Percentiles rank a stretch among this genome's conserved stretches.
phyloP scores from a whole-genome alignment of 2,797 vertebrate genomes.

The Pagetopsis macropterus region DNA sequence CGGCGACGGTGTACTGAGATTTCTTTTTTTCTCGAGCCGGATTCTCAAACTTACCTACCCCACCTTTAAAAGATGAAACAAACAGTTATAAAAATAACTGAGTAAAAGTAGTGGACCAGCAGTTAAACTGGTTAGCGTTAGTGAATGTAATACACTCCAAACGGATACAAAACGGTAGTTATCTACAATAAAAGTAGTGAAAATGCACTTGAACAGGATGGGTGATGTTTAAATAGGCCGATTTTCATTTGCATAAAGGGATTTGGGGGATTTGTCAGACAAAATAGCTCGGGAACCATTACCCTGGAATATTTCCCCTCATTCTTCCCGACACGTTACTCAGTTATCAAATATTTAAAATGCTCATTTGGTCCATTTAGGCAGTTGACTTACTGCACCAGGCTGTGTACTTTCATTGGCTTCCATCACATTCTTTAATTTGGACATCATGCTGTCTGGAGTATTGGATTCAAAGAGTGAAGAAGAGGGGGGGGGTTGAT shows the following conservation, averaged over 20 bases:
- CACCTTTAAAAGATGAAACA: too few relatives aligned
- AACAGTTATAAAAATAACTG: too few relatives aligned
- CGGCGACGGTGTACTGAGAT: too few relatives aligned
- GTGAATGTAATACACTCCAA: background rate
- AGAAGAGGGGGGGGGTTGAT: conserved; percentile 29
- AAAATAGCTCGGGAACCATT: background rate
- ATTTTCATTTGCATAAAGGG: background rate
- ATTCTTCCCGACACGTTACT: conserved; percentile 22
- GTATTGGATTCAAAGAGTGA: conserved; percentile 63
- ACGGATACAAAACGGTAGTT: background rate
- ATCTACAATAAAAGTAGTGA: background rate
- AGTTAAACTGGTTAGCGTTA: background rate
- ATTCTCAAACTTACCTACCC: too few relatives aligned
- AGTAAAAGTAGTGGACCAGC: background rate
- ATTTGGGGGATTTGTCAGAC: background rate
- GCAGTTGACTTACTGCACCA: conserved; percentile 44
- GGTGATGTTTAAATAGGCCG: background rate
- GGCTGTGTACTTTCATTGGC: conserved; percentile 43
- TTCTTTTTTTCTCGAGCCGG: too few relatives aligned
- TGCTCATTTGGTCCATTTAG: conserved; percentile 53
- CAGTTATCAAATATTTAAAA: conserved; percentile 59
- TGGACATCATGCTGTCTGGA: conserved; percentile 69
- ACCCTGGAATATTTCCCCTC: background rate
- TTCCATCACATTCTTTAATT: conserved; percentile 64
- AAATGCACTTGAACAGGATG: background rate